Evolutionary conservation across 2,888 invertebrate genomes (phyloP), one percentile per base, ranked within the genome.

Genomic region (Deilephila elpenor): DNA sequence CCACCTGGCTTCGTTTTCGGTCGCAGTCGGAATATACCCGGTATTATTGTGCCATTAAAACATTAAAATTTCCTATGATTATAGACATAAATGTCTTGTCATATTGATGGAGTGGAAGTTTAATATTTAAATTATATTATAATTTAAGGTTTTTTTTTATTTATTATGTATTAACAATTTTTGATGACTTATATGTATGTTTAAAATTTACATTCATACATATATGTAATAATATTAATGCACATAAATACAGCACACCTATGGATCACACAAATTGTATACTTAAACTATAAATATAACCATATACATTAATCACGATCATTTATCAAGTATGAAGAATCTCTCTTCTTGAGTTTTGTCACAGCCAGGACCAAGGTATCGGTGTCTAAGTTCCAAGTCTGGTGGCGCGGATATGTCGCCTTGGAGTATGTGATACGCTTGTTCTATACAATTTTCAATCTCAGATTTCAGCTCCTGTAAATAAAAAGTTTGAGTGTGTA

Each of bases 371-470:
- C 94, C 94, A 75, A 94, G 91, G 86, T 94, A 94, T 71, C 86
- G 89, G 75, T 86, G 87, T 78, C 95, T 82, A 70, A 93, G 82
- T 79, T 93, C 92, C 61, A 95, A 89, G 83, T 93, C 95, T 74
- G 91, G 91, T 8, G 95, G 95, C 72, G 95, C 94, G 19, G 95
- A 92, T 77, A 95, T 88, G 80, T 96, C 95, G 74, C 94, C 93
- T 80, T 94, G 92, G 78, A 96, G 91, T 80, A 96, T 95, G 77
- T 86, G 86, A 79, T 91, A 91, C 75, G 95, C 95, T 87, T 95
- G 93, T 73, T 92, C 91, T 85, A 96, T 93, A 74, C 94, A 89
- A 78, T 83, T 88, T 84, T 95, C 93, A 78, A 95, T 95, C 84
- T 94, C 93, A 44, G 89, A 82, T 81, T 91, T 91, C 77, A 95